These are phyloP conservation scores for Coelinius sp. DNA, from an alignment of 2,888 invertebrate genomes.

Conservation along the genomic window DNA sequence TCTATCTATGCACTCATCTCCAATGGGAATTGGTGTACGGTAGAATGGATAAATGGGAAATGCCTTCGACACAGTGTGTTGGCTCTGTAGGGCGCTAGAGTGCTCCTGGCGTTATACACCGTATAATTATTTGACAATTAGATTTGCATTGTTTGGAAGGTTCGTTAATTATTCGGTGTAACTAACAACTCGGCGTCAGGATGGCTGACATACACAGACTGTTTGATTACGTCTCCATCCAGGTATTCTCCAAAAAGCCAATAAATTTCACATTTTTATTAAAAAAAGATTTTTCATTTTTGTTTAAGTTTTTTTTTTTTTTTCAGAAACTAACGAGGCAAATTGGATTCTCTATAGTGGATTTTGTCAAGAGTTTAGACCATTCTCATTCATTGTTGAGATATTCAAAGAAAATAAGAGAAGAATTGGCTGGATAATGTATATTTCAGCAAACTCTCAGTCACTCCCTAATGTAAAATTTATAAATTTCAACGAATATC, in stretches of 20 bases:
- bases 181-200: neutral
- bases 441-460: neutral
- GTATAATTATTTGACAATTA: conserved; percentile 38
- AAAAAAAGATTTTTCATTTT: no score
- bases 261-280: no score
- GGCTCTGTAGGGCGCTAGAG: neutral
- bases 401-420: no score
- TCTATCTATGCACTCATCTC: neutral
- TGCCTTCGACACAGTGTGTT: conserved; percentile 1
- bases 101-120: neutral
- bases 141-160: conserved; percentile 35
- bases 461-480: neutral
- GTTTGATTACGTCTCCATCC: neutral
- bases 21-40: conserved; percentile 10
- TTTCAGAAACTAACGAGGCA: no score
- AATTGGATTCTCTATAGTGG: no score
- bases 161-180: conserved; percentile 30
- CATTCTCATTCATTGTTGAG: no score
- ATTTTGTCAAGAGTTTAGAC: no score
- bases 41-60: conserved; percentile 10
- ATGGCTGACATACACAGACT: neutral
- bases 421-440: no score
- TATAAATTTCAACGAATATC: conserved; percentile 17
- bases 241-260: neutral
- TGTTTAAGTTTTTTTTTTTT: no score